phyloP scores from a whole-genome alignment of 2,797 vertebrate genomes.

The Typhlichthys subterraneus region DNA sequence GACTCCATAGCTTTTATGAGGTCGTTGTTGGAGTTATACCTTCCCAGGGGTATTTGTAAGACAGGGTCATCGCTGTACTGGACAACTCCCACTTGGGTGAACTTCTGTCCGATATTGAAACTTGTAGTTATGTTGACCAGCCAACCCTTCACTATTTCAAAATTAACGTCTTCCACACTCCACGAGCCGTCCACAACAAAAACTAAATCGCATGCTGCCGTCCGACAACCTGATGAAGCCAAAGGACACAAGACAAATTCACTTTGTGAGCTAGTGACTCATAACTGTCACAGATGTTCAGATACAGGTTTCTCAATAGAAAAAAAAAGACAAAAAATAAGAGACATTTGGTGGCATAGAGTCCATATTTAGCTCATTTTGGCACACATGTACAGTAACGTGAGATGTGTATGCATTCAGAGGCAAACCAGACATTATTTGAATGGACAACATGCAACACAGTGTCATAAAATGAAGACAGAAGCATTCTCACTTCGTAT shows the following conservation, averaged over 20 bases:
- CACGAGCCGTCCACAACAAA: conserved; percentile 97
- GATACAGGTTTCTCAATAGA: neutral
- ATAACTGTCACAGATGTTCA: neutral
- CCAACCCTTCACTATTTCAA: conserved; percentile 97
- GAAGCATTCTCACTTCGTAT: conserved; percentile 90
- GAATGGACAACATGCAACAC: conserved; percentile 46
- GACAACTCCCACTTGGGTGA: conserved; percentile 95
- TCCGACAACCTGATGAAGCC: conserved; percentile 88
- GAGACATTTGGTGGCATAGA: neutral
- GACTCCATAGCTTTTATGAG: conserved; percentile 87
- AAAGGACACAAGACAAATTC: conserved; percentile 32
- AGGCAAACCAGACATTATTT: conserved; percentile 19
- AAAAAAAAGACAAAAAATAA: neutral
- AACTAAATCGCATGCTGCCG: conserved; percentile 92
- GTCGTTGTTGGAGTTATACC: conserved; percentile 79
- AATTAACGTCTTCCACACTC: conserved; percentile 95
- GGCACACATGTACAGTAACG: conserved; percentile 13
- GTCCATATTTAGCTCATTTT: neutral
- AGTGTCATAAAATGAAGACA: conserved; percentile 58
- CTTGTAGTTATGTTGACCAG: conserved; percentile 93
- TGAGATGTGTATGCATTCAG: conserved; percentile 27
- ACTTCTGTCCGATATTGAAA: conserved; percentile 95
- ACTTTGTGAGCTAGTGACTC: neutral
- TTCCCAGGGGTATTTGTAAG: conserved; percentile 92
- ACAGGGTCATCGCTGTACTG: conserved; percentile 95